Evolutionary conservation across 2,888 invertebrate species (phyloP).

Genomic region (Hydrotaea cyrtoneurina): DNA sequence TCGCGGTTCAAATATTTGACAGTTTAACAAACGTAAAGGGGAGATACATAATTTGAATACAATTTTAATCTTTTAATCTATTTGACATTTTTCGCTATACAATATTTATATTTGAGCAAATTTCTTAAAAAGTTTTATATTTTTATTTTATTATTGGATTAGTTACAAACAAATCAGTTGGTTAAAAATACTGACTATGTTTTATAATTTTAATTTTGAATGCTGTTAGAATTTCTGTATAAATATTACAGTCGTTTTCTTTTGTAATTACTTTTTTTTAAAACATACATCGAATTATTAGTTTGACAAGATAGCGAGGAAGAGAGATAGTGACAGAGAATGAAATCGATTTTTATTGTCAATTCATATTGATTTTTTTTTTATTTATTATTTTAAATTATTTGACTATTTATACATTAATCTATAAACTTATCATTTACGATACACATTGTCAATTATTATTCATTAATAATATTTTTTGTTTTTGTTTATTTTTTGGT

Average conservation of each 20-base stretch:
- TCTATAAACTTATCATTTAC: constrained; percentile 24
- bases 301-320: background rate
- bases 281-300: too few relatives aligned
- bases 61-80: too few relatives aligned
- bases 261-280: too few relatives aligned
- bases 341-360: constrained; percentile 57
- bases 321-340: background rate
- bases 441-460: constrained; percentile 35
- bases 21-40: too few relatives aligned
- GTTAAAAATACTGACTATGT: background rate
- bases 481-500: constrained; percentile 29
- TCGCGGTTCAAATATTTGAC: too few relatives aligned
- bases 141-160: too few relatives aligned
- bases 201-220: background rate
- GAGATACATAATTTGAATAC: too few relatives aligned
- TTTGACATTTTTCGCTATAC: too few relatives aligned
- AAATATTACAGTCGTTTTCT: background rate
- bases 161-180: constrained; percentile 1
- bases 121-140: background rate
- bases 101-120: constrained; percentile 7
- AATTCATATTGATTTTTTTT: constrained; percentile 42
- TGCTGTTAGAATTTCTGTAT: background rate
- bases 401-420: constrained; percentile 43
- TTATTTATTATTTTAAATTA: constrained; percentile 41
- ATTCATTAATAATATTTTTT: constrained; percentile 48